Evolutionary conservation across 2,888 invertebrate species (phyloP).

Genomic region (Bellardia pandia): DNA sequence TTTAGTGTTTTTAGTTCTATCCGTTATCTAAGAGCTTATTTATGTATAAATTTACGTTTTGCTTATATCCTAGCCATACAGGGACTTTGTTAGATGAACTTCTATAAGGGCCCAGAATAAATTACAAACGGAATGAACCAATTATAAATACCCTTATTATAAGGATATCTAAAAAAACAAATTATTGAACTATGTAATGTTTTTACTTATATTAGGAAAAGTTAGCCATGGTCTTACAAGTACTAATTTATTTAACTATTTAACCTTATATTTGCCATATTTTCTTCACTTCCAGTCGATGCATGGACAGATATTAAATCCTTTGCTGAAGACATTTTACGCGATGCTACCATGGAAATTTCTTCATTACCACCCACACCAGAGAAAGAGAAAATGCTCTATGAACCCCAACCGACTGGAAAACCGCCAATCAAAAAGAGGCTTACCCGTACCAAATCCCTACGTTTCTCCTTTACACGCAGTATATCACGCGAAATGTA

Average conservation of each 20-base stretch:
- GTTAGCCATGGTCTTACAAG: too few species aligned
- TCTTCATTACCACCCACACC: conserved; percentile 78
- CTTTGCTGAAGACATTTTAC: conserved; percentile 86
- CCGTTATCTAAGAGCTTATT: too few species aligned
- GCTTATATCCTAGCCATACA: too few species aligned
- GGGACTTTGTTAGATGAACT: too few species aligned
- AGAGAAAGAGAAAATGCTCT: conserved; percentile 79
- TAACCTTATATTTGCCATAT: not conserved
- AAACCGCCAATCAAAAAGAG: conserved; percentile 82
- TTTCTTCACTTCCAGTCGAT: conserved; percentile 83
- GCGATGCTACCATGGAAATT: conserved; percentile 80
- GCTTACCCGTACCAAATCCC: conserved; percentile 83
- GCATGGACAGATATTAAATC: conserved; percentile 87
- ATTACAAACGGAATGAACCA: too few species aligned
- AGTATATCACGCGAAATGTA: conserved; percentile 84
- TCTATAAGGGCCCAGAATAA: too few species aligned
- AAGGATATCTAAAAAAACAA: too few species aligned
- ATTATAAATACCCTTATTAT: too few species aligned
- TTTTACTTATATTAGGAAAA: too few species aligned
- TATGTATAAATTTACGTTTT: too few species aligned
- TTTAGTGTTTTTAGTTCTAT: too few species aligned
- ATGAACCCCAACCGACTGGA: conserved; percentile 78
- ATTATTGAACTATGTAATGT: too few species aligned
- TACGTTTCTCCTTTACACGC: conserved; percentile 84
- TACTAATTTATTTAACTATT: not conserved